These are phyloP conservation scores for Lepidotrigona ventralis DNA, from an alignment of 1,140 invertebrate genomes.

Conservation along the genomic window DNA sequence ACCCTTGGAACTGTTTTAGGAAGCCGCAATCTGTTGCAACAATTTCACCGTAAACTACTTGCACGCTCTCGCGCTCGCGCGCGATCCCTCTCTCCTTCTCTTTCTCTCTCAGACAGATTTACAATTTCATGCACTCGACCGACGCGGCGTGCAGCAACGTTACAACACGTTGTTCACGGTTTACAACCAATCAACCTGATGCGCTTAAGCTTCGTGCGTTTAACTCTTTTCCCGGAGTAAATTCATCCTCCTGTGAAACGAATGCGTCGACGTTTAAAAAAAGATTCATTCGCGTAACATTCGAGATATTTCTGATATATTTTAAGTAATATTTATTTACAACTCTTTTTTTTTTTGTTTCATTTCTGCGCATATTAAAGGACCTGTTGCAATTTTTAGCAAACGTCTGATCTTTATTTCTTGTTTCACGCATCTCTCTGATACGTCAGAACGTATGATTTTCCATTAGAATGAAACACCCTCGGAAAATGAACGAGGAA, in stretches of 20 bases:
- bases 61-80: no score
- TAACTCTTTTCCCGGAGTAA: not conserved
- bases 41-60: conserved; percentile 15
- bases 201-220: not conserved
- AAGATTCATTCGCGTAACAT: not conserved
- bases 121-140: conserved; percentile 15
- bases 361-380: no score
- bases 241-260: not conserved
- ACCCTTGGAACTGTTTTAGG: conserved; percentile 26
- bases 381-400: not conserved
- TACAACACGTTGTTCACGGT: not conserved
- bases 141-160: not conserved
- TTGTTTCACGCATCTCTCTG: no score
- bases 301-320: not conserved
- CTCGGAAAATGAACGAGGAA: no score
- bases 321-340: not conserved
- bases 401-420: not conserved
- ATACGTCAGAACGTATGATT: not conserved
- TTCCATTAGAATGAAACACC: not conserved
- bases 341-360: not conserved
- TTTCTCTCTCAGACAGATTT: not conserved
- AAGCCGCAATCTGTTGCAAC: conserved; percentile 43
- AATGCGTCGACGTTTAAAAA: not conserved
- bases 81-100: no score
- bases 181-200: not conserved